Evolutionary conservation across 2,797 vertebrate species (phyloP).

Genomic region (Lagocephalus sceleratus): DNA sequence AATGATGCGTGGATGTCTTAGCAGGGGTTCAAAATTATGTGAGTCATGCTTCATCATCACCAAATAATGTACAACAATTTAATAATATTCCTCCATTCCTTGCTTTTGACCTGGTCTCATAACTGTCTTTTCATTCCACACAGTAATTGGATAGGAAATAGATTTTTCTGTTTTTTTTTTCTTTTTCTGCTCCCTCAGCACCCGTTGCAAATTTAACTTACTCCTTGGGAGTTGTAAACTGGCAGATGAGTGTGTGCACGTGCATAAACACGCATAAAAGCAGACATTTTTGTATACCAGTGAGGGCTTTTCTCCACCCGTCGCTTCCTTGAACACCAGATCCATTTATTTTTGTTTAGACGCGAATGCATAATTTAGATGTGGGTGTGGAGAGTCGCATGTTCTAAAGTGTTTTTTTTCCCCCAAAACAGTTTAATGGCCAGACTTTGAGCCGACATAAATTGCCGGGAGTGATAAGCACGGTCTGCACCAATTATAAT

Average conservation of each 20-base stretch:
- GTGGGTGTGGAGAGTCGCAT: conserved; percentile 20
- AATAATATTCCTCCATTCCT: too few relatives aligned
- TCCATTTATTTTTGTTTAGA: conserved; percentile 10
- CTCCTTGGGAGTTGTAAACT: conserved; percentile 33
- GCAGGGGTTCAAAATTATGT: too few relatives aligned
- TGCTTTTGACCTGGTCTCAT: neutral
- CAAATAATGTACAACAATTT: too few relatives aligned
- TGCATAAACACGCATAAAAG: conserved; percentile 13
- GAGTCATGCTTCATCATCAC: too few relatives aligned
- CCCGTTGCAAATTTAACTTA: conserved; percentile 38
- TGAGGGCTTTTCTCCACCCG: neutral
- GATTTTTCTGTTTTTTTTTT: conserved; percentile 17
- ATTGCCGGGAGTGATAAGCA: conserved; percentile 17
- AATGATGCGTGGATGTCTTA: too few relatives aligned
- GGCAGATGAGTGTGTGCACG: conserved; percentile 18
- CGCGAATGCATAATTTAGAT: neutral
- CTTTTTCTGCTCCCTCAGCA: conserved; percentile 34
- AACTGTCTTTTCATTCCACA: neutral
- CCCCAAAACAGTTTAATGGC: conserved; percentile 9
- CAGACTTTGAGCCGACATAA: conserved; percentile 24
- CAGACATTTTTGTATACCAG: conserved; percentile 15
- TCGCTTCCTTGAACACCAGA: conserved; percentile 11
- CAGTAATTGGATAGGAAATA: conserved; percentile 13
- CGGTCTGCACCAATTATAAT: conserved; percentile 15
- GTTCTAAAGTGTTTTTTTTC: conserved; percentile 12